Percentiles rank a stretch among this genome's conserved stretches.
Conservation (phyloP, 2,888 invertebrate genomes). For the Vesta saturnalis region DNA sequence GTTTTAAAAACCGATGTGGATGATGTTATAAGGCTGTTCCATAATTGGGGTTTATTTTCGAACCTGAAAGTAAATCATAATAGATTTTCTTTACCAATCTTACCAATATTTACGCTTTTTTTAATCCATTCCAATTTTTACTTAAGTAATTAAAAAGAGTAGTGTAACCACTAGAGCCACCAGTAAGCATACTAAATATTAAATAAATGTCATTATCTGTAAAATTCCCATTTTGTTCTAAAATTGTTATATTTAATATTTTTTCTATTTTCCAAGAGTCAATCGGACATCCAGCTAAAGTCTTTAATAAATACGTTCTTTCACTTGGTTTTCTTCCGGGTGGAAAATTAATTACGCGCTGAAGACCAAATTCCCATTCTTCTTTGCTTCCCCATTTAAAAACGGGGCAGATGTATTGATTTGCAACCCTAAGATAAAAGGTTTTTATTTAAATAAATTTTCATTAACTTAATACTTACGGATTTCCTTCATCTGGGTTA, state of each 20-base stretch:
- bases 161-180: constrained; percentile 76
- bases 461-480: constrained; percentile 62
- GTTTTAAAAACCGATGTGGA: constrained; percentile 82
- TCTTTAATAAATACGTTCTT: constrained; percentile 80
- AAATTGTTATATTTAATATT: constrained; percentile 73
- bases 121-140: constrained; percentile 76
- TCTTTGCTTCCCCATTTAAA: constrained; percentile 83
- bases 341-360: constrained; percentile 80
- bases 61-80: constrained; percentile 63
- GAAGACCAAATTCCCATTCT: constrained; percentile 85
- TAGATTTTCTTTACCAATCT: not conserved
- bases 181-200: constrained; percentile 79
- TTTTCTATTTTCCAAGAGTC: constrained; percentile 74
- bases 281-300: constrained; percentile 81
- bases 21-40: constrained; percentile 79
- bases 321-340: constrained; percentile 76
- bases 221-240: constrained; percentile 77
- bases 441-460: not conserved
- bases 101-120: constrained; percentile 66
- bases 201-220: constrained; percentile 80
- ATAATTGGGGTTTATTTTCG: constrained; percentile 74
- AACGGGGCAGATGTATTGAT: constrained; percentile 81
- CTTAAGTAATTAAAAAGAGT: constrained; percentile 76
- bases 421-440: constrained; percentile 70
- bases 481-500: constrained; percentile 81